Evolutionary conservation across 1,140 invertebrate species (phyloP), one percentile per base, ranked within the genome.

Genomic region (Episyrphus balteatus): DNA sequence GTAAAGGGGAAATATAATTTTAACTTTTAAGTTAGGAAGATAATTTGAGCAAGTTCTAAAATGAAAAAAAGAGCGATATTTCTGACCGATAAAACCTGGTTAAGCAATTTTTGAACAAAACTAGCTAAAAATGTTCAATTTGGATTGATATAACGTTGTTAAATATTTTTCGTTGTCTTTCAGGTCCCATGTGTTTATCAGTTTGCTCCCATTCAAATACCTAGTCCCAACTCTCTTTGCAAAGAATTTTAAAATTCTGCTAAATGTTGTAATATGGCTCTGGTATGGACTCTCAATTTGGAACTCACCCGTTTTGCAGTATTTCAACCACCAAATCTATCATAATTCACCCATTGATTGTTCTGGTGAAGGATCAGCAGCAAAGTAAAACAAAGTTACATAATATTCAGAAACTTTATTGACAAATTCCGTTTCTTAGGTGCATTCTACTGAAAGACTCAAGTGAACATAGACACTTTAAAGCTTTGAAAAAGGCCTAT

Each of bases 251-350:
- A 66, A 67, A 55, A 17, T 66, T 37, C 51, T 54, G 3, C 51
- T 67, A 0, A 67, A 67, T 42, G 51, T 67, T 44, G 39, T 51
- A 3, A 61, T 67, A 42, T 67, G 64, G 64, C 37, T 66, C 3
- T 67, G 64, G 64, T 67, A 67, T 44, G 61, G 64, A 7, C 31
- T 66, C 0, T 62, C 59, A 31, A 66, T 67, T 12, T 67, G 64
- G 64, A 66, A 66, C 26, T 67, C 64, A 0, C 64, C 64, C 2
- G 64, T 67, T 14, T 38, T 67, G 37, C 64, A 67, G 32, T 66
- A 64, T 42, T 67, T 64, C 39, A 66, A 67, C 44, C 64, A 67
- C 49, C 63, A 67, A 49, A 67, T 67, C 38, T 67, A 67, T 53
- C 64, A 67, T 14, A 61, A 57, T 8, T 47, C 61, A 2, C 59